phyloP scores from a whole-genome alignment of 2,888 invertebrate genomes.

The Empis livida region DNA sequence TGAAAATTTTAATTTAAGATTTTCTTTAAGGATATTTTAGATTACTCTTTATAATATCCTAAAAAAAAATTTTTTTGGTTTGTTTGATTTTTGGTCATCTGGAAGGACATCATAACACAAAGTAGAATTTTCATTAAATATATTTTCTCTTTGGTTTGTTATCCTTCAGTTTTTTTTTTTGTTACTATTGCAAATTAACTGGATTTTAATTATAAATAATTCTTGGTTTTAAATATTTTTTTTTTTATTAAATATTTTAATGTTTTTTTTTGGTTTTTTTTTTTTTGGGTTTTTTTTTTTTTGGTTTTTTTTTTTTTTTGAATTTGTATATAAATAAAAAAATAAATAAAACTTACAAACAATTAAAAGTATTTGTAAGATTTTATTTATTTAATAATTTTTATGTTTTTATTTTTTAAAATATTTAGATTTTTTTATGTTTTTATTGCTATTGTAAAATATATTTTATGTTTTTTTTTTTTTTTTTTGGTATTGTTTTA shows the following conservation, averaged over 20 bases:
- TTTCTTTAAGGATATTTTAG: neutral
- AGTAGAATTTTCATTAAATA: too few relatives aligned
- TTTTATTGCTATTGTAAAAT: slow-evolving; percentile 24
- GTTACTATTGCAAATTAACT: slow-evolving; percentile 27
- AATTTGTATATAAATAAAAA: slow-evolving; percentile 18
- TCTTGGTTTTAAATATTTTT: too few relatives aligned
- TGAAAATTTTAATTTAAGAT: neutral
- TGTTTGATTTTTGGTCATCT: too few relatives aligned
- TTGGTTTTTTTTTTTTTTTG: slow-evolving; percentile 16
- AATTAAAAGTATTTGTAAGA: slow-evolving; percentile 26
- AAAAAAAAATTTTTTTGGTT: neutral
- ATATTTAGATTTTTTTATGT: slow-evolving; percentile 16
- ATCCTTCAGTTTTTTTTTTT: neutral
- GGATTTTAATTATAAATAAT: slow-evolving; percentile 13
- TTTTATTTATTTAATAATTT: slow-evolving; percentile 13
- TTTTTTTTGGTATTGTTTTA: too few relatives aligned
- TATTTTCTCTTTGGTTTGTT: neutral
- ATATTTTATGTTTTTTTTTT: slow-evolving; percentile 12
- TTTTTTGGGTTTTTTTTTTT: neutral
- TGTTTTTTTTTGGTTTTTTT: slow-evolving; percentile 1
- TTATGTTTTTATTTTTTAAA: too few relatives aligned
- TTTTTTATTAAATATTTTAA: too few relatives aligned
- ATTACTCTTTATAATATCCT: neutral
- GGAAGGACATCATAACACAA: too few relatives aligned
- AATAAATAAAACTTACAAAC: slow-evolving; percentile 15